Evolutionary conservation across 2,113 vertebrate genomes (phyloP).

Genomic region (Triplophysa rosa): DNA sequence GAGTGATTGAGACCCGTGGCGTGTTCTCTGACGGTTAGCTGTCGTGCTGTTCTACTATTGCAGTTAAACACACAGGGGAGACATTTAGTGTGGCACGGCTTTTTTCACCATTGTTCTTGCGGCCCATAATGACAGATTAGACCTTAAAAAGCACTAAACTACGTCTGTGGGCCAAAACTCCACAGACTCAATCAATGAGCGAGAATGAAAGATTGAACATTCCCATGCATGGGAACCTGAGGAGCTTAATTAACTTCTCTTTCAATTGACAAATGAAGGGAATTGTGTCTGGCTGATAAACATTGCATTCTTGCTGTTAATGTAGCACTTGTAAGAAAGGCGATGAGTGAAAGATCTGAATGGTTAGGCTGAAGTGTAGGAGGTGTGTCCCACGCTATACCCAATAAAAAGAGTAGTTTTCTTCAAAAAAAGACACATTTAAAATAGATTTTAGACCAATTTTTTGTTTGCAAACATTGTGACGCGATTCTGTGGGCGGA

Average conservation of each 20-base stretch:
- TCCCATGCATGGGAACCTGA: slow-evolving; percentile 40
- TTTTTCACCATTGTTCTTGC: slow-evolving; percentile 70
- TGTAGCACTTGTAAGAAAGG: background rate
- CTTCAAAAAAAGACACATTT: no score
- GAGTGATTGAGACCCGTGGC: slow-evolving; percentile 61
- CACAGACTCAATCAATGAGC: slow-evolving; percentile 37
- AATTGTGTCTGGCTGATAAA: slow-evolving; percentile 21
- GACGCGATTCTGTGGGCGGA: no score
- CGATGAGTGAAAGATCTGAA: no score
- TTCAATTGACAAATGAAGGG: slow-evolving; percentile 18
- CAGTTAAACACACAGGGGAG: slow-evolving; percentile 70
- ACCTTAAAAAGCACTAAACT: slow-evolving; percentile 69
- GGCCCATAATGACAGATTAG: slow-evolving; percentile 69
- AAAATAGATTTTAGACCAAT: no score
- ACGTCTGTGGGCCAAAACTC: slow-evolving; percentile 59
- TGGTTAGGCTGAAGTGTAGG: no score
- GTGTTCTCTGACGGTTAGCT: slow-evolving; percentile 45
- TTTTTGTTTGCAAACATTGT: no score
- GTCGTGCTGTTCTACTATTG: slow-evolving; percentile 63
- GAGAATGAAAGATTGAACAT: slow-evolving; percentile 45
- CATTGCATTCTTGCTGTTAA: slow-evolving; percentile 14
- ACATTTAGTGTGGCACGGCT: slow-evolving; percentile 69
- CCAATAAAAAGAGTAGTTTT: no score
- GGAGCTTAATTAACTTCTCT: slow-evolving; percentile 31
- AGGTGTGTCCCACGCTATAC: no score